Conservation (phyloP, 2,888 invertebrate species). For the Drosophila kokeensis region DNA sequence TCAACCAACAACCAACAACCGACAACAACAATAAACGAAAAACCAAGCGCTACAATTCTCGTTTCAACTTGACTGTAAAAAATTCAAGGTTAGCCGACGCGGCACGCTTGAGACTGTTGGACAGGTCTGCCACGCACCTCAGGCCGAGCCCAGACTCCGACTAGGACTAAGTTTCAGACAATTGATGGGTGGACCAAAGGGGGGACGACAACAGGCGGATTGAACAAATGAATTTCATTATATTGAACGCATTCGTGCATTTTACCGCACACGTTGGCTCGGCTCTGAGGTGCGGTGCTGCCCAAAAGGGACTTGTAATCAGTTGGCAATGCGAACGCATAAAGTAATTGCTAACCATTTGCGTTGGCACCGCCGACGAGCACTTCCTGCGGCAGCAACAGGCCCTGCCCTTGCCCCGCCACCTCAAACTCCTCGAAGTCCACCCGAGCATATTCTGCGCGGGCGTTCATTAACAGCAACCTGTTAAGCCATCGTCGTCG, state of each 20-base stretch:
- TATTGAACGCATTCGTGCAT: constrained; percentile 79
- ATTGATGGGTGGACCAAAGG: constrained; percentile 12
- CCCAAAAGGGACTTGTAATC: constrained; percentile 74
- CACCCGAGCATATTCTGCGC: constrained; percentile 48
- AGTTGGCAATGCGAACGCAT: constrained; percentile 78
- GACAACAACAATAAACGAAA: constrained; percentile 37
- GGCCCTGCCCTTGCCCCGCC: background rate
- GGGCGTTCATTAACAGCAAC: constrained; percentile 79
- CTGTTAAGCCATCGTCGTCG: constrained; percentile 71
- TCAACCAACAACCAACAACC: constrained; percentile 48
- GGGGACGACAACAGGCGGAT: constrained; percentile 13
- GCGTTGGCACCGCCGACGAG: constrained; percentile 72
- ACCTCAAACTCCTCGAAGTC: background rate
- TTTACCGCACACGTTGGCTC: constrained; percentile 72
- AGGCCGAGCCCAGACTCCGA: constrained; percentile 37
- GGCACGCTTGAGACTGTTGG: constrained; percentile 68
- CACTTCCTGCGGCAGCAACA: constrained; percentile 35
- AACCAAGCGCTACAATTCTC: constrained; percentile 58
- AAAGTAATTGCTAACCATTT: constrained; percentile 79
- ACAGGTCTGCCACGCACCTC: constrained; percentile 63
- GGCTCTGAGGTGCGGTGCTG: constrained; percentile 60
- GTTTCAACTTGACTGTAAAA: constrained; percentile 62
- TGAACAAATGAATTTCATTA: constrained; percentile 77
- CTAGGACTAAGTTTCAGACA: constrained; percentile 22
- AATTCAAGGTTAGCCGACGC: constrained; percentile 73